These are phyloP conservation scores for Apis dorsata DNA, from an alignment of 1,140 invertebrate species.

Conservation along the genomic window DNA sequence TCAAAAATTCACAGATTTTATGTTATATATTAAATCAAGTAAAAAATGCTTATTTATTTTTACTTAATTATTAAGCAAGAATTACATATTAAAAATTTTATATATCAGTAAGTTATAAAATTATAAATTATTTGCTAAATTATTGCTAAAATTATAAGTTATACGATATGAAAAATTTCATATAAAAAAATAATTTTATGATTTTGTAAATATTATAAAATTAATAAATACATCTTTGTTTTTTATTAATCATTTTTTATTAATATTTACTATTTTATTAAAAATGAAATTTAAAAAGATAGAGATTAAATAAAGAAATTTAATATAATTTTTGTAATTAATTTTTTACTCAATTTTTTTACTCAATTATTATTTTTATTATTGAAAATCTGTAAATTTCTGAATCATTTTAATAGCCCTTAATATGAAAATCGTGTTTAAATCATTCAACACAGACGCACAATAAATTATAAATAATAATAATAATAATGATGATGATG, in stretches of 20 bases:
- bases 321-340: not conserved
- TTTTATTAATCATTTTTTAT: not conserved
- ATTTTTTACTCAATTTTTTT: too few relatives aligned
- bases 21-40: not conserved
- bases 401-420: slow-evolving; percentile 11
- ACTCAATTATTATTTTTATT: not conserved
- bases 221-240: not conserved
- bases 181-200: not conserved
- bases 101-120: not conserved
- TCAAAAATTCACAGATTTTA: slow-evolving; percentile 2
- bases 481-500: slow-evolving; percentile 43
- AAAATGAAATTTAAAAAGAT: not conserved
- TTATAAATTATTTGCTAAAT: not conserved
- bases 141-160: too few relatives aligned
- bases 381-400: not conserved
- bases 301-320: not conserved
- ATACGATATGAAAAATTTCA: not conserved
- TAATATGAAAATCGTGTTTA: slow-evolving; percentile 7
- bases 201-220: slow-evolving; percentile 1
- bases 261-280: too few relatives aligned
- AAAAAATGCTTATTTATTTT: not conserved
- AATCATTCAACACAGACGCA: slow-evolving; percentile 45
- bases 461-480: slow-evolving; percentile 72
- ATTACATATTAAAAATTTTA: not conserved
- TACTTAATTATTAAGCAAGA: not conserved